Base-by-base conservation (phyloP, 2,888 invertebrate species). In the Cerceris ruficornis region DNA sequence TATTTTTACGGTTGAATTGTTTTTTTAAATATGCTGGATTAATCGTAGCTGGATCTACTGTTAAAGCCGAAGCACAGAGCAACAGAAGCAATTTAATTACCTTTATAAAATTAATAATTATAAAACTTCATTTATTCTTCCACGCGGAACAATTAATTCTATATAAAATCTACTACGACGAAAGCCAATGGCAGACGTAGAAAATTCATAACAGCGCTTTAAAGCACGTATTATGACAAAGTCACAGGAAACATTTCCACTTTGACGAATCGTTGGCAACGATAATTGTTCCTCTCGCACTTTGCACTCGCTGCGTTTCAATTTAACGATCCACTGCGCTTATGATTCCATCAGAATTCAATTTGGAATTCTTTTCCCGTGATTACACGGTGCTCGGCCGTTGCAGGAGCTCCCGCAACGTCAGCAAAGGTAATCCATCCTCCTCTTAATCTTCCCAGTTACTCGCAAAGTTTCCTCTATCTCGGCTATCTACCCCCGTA, bases 391-490 rank as follows among this genome's bases (percentile, higher is more conserved):
- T 15, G 6, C 17, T 7, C 50, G 28, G 28, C 11, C n/a, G 9
- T 13, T 46, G 6, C n/a, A 55, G 17, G 9, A 17, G 50, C 7
- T 17, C 17, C 28, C n/a, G 55, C 55, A 55, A 17, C 55, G 8
- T 43, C 54, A 15, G 55, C 17, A 46, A 54, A 55, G 55, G n/a
- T 55, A 65, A 65, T 65, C 65, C 55, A 65, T 55, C 65, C 55
- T 13, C 41, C 55, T 65, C 65, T 43, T 65, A 55, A 55, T 65
- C 65, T 55, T 17, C 11, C 65, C 54, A 28, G 39, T 41, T 43
- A 55, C 65, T 55, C 65, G 65, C 55, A 65, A 65, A 65, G 17
- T 55, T 49, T 55, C 42, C 43, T 43, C 42, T 55, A 43, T 55
- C 65, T 39, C 43, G 65, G n/a, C 15, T 43, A 50, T 52, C 62